These are phyloP conservation scores for Drosophila mayaguana DNA, from an alignment of 2,888 invertebrate species.

Conservation along the genomic window DNA sequence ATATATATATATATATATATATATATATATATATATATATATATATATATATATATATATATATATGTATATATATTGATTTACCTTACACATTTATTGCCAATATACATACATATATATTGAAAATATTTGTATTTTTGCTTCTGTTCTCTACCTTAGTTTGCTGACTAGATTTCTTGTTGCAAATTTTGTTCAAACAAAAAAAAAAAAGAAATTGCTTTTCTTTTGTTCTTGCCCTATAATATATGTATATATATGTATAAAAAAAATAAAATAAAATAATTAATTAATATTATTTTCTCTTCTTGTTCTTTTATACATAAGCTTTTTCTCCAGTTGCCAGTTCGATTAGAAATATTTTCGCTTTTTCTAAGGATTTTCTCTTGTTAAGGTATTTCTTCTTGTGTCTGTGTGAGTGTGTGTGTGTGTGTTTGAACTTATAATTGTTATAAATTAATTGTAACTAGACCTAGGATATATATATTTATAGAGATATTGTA, in stretches of 20 bases:
- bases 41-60: conserved; percentile 30
- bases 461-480: conserved; percentile 32
- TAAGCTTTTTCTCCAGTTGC: conserved; percentile 14
- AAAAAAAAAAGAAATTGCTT: conserved; percentile 52
- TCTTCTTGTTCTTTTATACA: conserved; percentile 18
- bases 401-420: background rate
- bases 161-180: conserved; percentile 76
- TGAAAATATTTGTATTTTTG: conserved; percentile 40
- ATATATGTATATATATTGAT: conserved; percentile 27
- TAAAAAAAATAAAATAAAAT: conserved; percentile 11
- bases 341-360: background rate
- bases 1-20: conserved; percentile 28
- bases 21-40: conserved; percentile 33
- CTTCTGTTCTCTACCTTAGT: conserved; percentile 44
- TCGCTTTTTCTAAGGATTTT: background rate
- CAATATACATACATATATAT: conserved; percentile 26
- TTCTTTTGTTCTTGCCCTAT: conserved; percentile 44
- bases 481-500: conserved; percentile 25
- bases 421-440: conserved; percentile 30
- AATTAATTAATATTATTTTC: background rate
- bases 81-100: background rate
- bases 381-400: conserved; percentile 38
- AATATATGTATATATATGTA: conserved; percentile 39
- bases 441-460: conserved; percentile 45
- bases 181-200: conserved; percentile 77